These are phyloP conservation scores for Calidris pygmaea DNA, from an alignment of 2,113 vertebrate species.

Conservation along the genomic window DNA sequence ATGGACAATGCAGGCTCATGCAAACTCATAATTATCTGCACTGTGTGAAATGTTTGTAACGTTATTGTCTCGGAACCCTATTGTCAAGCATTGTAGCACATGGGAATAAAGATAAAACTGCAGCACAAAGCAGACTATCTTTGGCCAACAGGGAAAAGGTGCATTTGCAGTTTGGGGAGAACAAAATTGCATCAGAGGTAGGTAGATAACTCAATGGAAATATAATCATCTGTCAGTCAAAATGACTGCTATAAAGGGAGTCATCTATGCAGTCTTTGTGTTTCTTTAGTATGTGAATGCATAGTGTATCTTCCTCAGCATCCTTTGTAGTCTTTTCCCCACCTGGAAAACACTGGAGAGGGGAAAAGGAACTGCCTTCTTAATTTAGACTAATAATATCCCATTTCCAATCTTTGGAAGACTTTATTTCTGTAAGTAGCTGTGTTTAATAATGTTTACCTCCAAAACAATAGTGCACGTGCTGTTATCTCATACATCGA, in stretches of 20 bases:
- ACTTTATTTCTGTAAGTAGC: neutral
- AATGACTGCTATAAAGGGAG: neutral
- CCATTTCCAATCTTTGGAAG: neutral
- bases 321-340: neutral
- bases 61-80: neutral
- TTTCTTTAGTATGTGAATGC: neutral
- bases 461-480: neutral
- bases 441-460: neutral
- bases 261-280: neutral
- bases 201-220: neutral
- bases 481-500: neutral
- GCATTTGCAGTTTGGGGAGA: neutral
- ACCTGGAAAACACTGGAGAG: neutral
- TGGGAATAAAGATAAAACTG: neutral
- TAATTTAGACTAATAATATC: neutral
- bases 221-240: neutral
- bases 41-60: fast-evolving
- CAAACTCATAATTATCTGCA: neutral
- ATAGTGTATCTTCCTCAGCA: neutral
- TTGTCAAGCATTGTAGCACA: neutral
- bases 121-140: neutral
- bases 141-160: neutral
- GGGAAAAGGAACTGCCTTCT: neutral
- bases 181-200: neutral
- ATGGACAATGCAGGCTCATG: neutral